Evolutionary conservation across 2,113 vertebrate genomes (phyloP), one percentile per base, ranked within the genome.

Genomic region (Myiagra hebetior): DNA sequence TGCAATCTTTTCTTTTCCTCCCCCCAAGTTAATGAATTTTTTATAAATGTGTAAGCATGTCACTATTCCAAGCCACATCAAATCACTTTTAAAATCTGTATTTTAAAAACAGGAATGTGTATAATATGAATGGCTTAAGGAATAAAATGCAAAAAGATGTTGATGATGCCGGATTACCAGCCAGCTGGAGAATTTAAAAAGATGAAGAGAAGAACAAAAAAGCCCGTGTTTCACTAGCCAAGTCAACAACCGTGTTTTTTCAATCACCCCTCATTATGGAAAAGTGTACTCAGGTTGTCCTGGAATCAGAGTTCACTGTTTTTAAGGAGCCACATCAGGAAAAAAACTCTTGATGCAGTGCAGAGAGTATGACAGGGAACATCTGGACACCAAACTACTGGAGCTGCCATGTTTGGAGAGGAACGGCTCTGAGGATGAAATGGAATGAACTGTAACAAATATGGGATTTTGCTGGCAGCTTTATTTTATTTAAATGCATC

Each of bases 51-150:
- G 73, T 86, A 82, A 96, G 95, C 90, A 93, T 97, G 96, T 97
- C 97, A 93, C 85, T 91, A 92, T 97, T 97, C 96, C 89, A 88
- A 95, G 96, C 97, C 97, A 97, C 97, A 97, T 97, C 89, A 95
- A 96, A 97, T 97, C 85, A 65, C 33, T 90, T 65, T 46, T 95
- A 79, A 97, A 95, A 93, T 95, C 93, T 89, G 94, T 95, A 87
- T 96, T 98, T 97, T 96, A 85, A 94, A 94, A 97, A 89, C 91
- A 39, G 80, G 77, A 97, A 97, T 69, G 10, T 97, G 95, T 91
- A 89, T 91, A 91, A 91, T 96, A 92, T 47, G 67, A 84, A 83
- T 37, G 87, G 83, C 87, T 94, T 77, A 44, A 92, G 91, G 80
- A 95, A 92, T 92, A 97, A 96, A 95, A 97, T 92, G 91, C 81